Evolutionary conservation across 1,140 invertebrate genomes (phyloP), one percentile per base, ranked within the genome.

Genomic region (Acromyrmex charruanus): DNA sequence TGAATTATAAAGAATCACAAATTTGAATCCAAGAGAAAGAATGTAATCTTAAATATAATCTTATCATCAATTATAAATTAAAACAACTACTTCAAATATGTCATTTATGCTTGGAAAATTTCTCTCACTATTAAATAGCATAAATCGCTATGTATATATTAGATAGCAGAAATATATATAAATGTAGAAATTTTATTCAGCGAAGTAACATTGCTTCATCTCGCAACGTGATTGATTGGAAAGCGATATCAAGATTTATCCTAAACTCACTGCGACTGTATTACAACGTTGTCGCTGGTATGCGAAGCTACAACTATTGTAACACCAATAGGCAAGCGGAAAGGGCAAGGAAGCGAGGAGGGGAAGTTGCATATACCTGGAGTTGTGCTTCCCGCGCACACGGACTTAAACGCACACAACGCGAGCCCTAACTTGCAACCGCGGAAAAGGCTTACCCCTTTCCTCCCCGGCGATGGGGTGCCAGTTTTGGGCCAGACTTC

Each of bases 401-500:
- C 53, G 14, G 49, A 77, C 39, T 51, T 14, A 14, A 25, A 59
- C 74, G 39, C 39, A 55, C 55, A 39, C 68, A 5, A 49, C 66
- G 61, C 68, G 35, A 51, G 44, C 53, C 66, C 39, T 55, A 63
- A 88, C 84, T 87, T 74, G 81, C 86, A 35, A 86, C 89, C 88
- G 77, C 87, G 89, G 75, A 88, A 89, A 90, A 92, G 88, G 89
- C 90, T 90, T 90, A 94, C 93, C 94, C 94, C 94, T 94, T 93
- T 88, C 87, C 87, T 85, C 63, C 81, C 39, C 71, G 72, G 79
- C 87, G 90, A 90, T 91, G 93, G 92, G 92, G 92, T 93, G 92
- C 91, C 94, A 95, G 94, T 95, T 94, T 94, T 92, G 90, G 92
- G 91, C 90, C 90, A 93, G 94, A 94, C 93, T 92, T 94, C 91